Base-by-base conservation (phyloP, 2,797 vertebrate genomes). In the Masticophis lateralis region DNA sequence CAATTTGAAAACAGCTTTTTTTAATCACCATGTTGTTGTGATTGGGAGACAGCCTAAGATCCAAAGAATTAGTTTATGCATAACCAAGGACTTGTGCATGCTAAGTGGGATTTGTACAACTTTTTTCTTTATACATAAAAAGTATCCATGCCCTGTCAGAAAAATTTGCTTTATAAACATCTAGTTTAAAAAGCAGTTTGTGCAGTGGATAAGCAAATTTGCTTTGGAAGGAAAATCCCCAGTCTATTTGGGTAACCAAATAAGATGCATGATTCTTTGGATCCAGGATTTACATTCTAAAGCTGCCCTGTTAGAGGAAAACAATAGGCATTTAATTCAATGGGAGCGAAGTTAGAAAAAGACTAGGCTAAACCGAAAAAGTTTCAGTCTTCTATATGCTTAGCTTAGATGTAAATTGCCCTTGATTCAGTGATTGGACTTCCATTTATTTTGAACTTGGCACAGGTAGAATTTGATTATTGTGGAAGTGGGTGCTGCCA, bases 321-420 rank as follows among this genome's bases (percentile, higher is more conserved):
- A 32, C 28, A 51, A 37, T 87, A 51, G 55, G 55, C 32, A 59
- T 20, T 79, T 69, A 47, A 88, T 60, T 59, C 3, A 53, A 3
- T 61, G 32, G 25, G 25, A 27, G 12, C 51, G 51, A 37, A 93
- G 91, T 66, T 63, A 93, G 53, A 74, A 63, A 83, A 90, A 28
- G 25, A 20, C 1, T 57, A 32, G 8, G 89, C 91, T 92, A 83
- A 92, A 94, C 92, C 95, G 93, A 95, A 5, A 89, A 88, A 3
- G 14, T 2, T 56, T 14, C 27, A 43, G 10, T 53, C 18, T 6
- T 59, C 22, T 61, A 9, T 0, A 13, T 11, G 16, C 2, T 28
- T 59, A 51, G 14, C 10, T 86, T 90, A 25, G 32, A 90, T 66
- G 16, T 28, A 51, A 55, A 9, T 11, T 14, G 0, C 51, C 51